phyloP scores from a whole-genome alignment of 2,113 vertebrate species.

The Nipponia nippon region DNA sequence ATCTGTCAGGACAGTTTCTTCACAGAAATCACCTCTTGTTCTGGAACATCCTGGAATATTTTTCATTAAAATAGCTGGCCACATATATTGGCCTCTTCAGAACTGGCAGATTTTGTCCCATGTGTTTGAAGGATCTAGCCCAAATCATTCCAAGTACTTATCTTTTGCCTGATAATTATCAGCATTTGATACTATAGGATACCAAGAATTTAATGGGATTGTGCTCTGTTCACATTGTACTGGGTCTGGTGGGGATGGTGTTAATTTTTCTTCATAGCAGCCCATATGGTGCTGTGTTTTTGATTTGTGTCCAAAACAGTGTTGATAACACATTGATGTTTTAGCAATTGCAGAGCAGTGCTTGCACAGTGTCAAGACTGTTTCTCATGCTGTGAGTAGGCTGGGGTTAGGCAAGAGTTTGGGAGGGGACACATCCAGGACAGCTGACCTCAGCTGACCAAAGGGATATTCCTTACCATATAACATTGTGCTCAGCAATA shows the following conservation, averaged over 20 bases:
- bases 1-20: neutral
- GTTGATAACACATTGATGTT: neutral
- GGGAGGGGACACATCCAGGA: neutral
- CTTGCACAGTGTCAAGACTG: neutral
- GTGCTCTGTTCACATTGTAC: neutral
- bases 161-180: neutral
- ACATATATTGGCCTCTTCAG: neutral
- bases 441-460: neutral
- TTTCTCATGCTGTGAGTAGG: neutral
- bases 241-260: neutral
- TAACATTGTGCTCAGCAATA: neutral
- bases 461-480: neutral
- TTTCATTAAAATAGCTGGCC: neutral
- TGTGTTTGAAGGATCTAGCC: neutral
- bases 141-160: neutral
- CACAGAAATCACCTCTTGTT: neutral
- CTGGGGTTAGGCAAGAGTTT: neutral
- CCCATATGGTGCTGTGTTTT: neutral
- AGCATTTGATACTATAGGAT: neutral
- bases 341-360: neutral
- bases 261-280: neutral
- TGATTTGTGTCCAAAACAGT: neutral
- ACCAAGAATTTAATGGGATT: neutral
- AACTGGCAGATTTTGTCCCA: neutral
- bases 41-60: neutral